Base-by-base conservation (phyloP, 1,140 invertebrate species). In the Nilaparvata lugens region DNA sequence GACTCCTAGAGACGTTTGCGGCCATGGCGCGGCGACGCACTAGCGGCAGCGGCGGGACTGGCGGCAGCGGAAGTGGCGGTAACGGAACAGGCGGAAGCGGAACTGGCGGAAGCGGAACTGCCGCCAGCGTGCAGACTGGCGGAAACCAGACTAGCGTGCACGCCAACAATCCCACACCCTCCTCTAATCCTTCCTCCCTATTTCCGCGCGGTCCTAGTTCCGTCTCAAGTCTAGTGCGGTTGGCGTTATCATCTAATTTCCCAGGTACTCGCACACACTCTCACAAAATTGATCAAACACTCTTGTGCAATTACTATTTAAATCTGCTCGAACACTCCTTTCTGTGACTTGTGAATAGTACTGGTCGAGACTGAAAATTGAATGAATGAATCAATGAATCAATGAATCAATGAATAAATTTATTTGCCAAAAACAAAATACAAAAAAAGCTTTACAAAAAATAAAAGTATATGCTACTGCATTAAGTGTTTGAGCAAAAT, bases 231-330 rank as follows among this genome's bases (percentile, higher is more conserved):
- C 77, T 97, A 51, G 93, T 95, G 7, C 84, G 93, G 64, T 77
- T 97, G 65, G 93, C 93, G n/a, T 76, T 95, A 40, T 91, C 91
- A 21, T 91, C 91, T 60, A 95, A 97, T 76, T 95, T 96, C 74
- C 92, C 93, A 66, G 90, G 82, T 81, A 71, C 21, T 19, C 14
- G 5, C 14, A 45, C 42, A 48, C 45, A 48, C 45, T 19, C 45
- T 16, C 31, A 35, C 31, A 11, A n/a, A n/a, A n/a, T n/a, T n/a
- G n/a, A n/a, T n/a, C n/a, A n/a, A n/a, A n/a, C n/a, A n/a, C n/a
- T n/a, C n/a, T n/a, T n/a, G n/a, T n/a, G n/a, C n/a, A n/a, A n/a
- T n/a, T n/a, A n/a, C n/a, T n/a, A n/a, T n/a, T n/a, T n/a, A n/a
- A n/a, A n/a, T n/a, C n/a, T n/a, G n/a, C n/a, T n/a, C n/a, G n/a